These are phyloP conservation scores for Cinclus cinclus DNA, from an alignment of 2,113 vertebrate genomes.

Conservation along the genomic window DNA sequence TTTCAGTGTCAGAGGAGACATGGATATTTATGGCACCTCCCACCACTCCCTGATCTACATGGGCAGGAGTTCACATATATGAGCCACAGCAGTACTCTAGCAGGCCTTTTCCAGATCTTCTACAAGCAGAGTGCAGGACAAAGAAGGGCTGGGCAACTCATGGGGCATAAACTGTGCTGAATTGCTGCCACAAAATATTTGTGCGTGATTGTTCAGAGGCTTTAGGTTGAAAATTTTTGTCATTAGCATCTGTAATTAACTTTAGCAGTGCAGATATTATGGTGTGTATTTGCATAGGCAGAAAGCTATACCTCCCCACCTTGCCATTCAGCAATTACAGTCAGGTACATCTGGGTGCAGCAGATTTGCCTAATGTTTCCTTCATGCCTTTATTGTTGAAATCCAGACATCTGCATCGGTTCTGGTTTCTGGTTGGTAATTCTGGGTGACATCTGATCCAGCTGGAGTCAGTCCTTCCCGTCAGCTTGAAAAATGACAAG, in stretches of 20 bases:
- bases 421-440: neutral
- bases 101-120: neutral
- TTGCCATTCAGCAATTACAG: neutral
- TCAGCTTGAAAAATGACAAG: conserved; percentile 27
- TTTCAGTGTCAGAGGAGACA: neutral
- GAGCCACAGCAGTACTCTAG: neutral
- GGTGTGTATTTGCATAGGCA: neutral
- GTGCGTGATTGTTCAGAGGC: accelerated
- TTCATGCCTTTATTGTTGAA: neutral
- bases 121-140: neutral
- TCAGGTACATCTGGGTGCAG: neutral
- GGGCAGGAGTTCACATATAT: neutral
- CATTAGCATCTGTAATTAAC: neutral
- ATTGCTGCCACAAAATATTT: neutral
- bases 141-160: neutral
- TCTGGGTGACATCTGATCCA: neutral
- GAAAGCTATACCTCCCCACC: neutral
- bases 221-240: neutral
- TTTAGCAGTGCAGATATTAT: neutral
- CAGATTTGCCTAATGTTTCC: neutral
- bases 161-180: neutral
- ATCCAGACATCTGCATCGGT: neutral
- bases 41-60: neutral
- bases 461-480: neutral
- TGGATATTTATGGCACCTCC: neutral